phyloP scores from a whole-genome alignment of 2,888 invertebrate genomes.

The Protodeltote pygarga region DNA sequence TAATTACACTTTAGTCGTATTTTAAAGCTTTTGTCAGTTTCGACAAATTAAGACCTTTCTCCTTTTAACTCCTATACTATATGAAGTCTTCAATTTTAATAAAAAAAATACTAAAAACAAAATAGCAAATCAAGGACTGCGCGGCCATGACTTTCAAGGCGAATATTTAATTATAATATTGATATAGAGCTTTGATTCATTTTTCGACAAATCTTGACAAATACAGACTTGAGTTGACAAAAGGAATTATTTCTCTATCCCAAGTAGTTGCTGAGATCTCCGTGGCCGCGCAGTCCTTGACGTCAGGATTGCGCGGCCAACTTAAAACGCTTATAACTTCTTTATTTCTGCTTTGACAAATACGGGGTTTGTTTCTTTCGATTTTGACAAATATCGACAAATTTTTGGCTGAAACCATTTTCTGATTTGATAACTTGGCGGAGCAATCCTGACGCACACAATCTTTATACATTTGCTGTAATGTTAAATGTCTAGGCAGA shows the following conservation, averaged over 20 bases:
- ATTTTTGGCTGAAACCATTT: slow-evolving; percentile 30
- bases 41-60: slow-evolving; percentile 20
- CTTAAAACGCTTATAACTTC: slow-evolving; percentile 24
- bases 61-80: slow-evolving; percentile 23
- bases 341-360: slow-evolving; percentile 26
- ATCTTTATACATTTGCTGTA: slow-evolving; percentile 16
- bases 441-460: slow-evolving; percentile 28
- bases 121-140: slow-evolving; percentile 26
- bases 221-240: slow-evolving; percentile 26
- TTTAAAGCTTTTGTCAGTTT: slow-evolving; percentile 24
- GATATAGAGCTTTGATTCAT: slow-evolving; percentile 27
- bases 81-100: slow-evolving; percentile 24
- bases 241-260: slow-evolving; percentile 27
- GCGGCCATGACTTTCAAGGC: slow-evolving; percentile 27
- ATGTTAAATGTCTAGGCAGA: slow-evolving; percentile 15
- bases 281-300: slow-evolving; percentile 26
- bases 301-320: slow-evolving; percentile 27
- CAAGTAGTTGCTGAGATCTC: slow-evolving; percentile 30
- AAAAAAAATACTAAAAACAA: slow-evolving; percentile 24
- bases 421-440: slow-evolving; percentile 32
- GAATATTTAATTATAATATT: slow-evolving; percentile 28
- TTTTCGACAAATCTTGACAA: slow-evolving; percentile 29
- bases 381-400: slow-evolving; percentile 28
- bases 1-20: slow-evolving; percentile 17
- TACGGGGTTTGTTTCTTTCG: slow-evolving; percentile 26